These are phyloP conservation scores for Bagarius yarrelli DNA, from an alignment of 2,113 vertebrate genomes.

Conservation along the genomic window DNA sequence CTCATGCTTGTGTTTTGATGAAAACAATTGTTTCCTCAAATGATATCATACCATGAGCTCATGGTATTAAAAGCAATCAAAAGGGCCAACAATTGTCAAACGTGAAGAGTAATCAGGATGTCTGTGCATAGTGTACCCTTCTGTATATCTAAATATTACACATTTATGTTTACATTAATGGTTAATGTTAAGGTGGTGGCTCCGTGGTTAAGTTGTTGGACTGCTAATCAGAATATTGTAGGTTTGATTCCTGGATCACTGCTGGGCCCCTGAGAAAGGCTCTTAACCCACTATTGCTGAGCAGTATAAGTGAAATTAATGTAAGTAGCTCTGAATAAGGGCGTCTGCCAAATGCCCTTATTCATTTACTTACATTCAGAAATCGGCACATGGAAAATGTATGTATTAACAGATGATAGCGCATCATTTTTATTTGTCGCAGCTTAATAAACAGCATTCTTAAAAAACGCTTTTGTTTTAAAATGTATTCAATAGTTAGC, in stretches of 20 bases:
- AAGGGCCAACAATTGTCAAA: neutral
- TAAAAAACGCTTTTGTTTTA: neutral
- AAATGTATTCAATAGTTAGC: neutral
- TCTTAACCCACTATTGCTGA: no score
- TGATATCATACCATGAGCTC: neutral
- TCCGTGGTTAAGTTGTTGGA: no score
- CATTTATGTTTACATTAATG: no score
- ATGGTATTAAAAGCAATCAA: neutral
- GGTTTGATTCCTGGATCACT: no score
- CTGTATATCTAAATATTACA: neutral
- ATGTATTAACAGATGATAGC: neutral
- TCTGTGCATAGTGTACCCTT: neutral
- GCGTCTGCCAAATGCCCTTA: no score
- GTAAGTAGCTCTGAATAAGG: no score
- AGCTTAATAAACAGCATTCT: neutral
- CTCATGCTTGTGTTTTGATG: constrained; percentile 1
- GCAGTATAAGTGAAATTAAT: no score
- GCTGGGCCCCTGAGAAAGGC: no score
- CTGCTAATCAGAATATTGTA: no score
- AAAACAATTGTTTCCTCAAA: constrained; percentile 24
- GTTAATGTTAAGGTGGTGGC: no score
- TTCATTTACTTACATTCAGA: neutral
- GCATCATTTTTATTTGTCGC: neutral
- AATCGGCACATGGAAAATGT: neutral
- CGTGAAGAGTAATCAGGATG: neutral